phyloP scores from a whole-genome alignment of 2,113 vertebrate genomes.

The Pogonocichla stellata region DNA sequence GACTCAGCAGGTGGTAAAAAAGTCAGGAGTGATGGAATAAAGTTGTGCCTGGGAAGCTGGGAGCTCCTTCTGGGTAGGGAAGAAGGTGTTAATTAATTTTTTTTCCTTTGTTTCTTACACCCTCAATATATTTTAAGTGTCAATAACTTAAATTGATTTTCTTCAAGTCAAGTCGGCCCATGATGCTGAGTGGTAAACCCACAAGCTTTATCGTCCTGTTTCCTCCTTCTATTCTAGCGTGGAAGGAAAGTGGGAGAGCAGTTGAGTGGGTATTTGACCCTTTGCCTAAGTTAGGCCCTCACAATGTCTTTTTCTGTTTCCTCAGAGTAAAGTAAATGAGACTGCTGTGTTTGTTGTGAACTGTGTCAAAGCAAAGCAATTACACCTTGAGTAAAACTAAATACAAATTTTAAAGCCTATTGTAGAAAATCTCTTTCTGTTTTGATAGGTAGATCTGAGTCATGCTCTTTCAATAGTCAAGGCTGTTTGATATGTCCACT shows the following conservation, averaged over 20 bases:
- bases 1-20: background rate
- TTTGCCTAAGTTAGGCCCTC: background rate
- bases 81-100: background rate
- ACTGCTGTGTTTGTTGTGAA: background rate
- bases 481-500: background rate
- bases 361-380: background rate
- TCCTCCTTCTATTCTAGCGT: background rate
- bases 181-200: background rate
- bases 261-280: background rate
- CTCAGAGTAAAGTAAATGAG: background rate
- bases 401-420: background rate
- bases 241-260: background rate
- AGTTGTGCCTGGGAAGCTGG: background rate
- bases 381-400: background rate
- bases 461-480: background rate
- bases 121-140: background rate
- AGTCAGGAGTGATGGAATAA: background rate
- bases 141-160: background rate
- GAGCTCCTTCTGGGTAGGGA: background rate
- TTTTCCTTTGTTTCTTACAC: background rate
- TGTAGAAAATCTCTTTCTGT: background rate
- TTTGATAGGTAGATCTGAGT: background rate
- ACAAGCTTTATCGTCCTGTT: background rate
- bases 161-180: fast-evolving
- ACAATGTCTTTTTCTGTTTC: background rate